Percentiles rank a stretch among this genome's conserved stretches.
Conservation (phyloP, 2,888 invertebrate genomes). For the Netelia inedita region DNA sequence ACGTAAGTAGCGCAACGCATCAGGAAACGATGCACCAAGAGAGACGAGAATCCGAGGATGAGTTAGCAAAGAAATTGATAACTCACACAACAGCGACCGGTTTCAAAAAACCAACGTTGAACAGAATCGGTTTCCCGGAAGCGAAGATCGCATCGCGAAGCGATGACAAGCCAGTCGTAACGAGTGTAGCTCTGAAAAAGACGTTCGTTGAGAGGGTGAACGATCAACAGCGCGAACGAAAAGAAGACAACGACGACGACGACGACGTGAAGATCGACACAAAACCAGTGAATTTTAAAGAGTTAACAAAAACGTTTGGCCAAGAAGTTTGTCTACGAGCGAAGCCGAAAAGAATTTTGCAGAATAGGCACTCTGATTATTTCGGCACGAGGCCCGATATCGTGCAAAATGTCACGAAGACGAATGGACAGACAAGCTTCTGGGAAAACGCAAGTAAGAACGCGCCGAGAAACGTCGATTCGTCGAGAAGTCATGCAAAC, state of each 20-base stretch:
- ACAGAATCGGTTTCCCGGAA: constrained; percentile 63
- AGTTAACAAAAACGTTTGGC: constrained; percentile 80
- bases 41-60: constrained; percentile 60
- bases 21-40: constrained; percentile 21
- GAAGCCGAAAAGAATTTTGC: constrained; percentile 71
- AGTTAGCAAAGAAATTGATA: constrained; percentile 72
- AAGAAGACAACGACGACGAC: constrained; percentile 49
- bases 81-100: constrained; percentile 71
- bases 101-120: constrained; percentile 71
- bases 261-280: constrained; percentile 74
- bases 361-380: constrained; percentile 76
- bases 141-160: constrained; percentile 32
- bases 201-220: constrained; percentile 62
- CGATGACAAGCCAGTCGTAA: constrained; percentile 73
- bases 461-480: constrained; percentile 32
- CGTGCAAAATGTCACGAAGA: constrained; percentile 43
- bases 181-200: constrained; percentile 74
- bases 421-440: constrained; percentile 55
- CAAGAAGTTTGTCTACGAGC: constrained; percentile 76
- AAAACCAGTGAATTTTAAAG: constrained; percentile 78
- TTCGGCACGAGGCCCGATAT: constrained; percentile 66
- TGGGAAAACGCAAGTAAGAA: constrained; percentile 46
- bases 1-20: constrained; percentile 15
- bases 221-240: constrained; percentile 27
- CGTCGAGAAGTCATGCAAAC: constrained; percentile 22